Evolutionary conservation across 2,797 vertebrate species (phyloP).

Genomic region (Sparidentex hasta): DNA sequence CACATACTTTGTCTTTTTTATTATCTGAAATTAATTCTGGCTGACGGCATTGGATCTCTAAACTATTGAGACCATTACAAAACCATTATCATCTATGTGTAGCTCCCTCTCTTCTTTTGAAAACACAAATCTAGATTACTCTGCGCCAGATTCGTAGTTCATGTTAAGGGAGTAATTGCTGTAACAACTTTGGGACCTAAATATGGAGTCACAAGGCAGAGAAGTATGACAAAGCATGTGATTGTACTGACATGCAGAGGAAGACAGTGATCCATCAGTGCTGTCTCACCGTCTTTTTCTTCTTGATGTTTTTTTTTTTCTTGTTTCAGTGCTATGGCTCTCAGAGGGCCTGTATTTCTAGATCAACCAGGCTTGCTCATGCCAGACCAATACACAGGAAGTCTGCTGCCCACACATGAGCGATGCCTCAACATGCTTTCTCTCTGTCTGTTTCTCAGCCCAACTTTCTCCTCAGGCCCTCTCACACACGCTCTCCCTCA

Average conservation of each 20-base stretch:
- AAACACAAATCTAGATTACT: background rate
- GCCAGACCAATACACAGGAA: conserved; percentile 67
- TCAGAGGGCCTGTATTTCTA: conserved; percentile 19
- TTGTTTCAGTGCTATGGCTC: conserved; percentile 6
- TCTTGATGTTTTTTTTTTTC: background rate
- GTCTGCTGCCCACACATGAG: conserved; percentile 61
- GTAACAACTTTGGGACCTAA: background rate
- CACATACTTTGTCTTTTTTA: background rate
- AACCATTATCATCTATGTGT: background rate
- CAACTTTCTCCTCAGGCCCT: background rate
- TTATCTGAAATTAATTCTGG: background rate
- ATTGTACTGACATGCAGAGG: background rate
- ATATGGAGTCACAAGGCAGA: background rate
- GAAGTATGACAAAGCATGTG: background rate
- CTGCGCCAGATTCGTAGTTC: background rate
- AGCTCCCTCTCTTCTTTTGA: background rate
- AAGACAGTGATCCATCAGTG: background rate
- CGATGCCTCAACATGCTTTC: conserved; percentile 51
- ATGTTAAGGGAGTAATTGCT: background rate
- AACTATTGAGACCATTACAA: background rate
- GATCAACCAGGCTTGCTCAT: conserved; percentile 37
- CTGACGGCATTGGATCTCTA: background rate
- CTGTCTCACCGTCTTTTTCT: background rate
- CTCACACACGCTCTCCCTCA: background rate
- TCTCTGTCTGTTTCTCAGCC: conserved; percentile 16